Evolutionary conservation across 2,888 invertebrate genomes (phyloP).

Genomic region (Heliconius cydno): DNA sequence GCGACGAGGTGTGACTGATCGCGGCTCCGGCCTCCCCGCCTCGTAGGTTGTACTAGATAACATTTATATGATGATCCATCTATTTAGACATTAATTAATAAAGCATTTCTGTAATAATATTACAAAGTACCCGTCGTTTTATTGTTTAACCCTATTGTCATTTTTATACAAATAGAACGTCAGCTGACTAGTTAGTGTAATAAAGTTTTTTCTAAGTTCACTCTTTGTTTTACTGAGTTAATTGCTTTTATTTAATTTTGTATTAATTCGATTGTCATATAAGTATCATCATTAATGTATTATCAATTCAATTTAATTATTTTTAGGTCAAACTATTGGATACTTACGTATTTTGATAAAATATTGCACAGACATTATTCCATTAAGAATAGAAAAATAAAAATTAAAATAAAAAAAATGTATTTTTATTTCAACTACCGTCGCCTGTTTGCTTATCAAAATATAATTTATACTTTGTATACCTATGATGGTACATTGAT

Average conservation of each 20-base stretch:
- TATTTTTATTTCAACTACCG: constrained; percentile 2
- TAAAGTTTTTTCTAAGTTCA: constrained; percentile 15
- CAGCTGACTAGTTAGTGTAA: neutral
- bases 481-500: no score
- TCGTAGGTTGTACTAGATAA: constrained; percentile 83
- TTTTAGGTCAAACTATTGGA: constrained; percentile 18
- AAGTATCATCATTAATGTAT: constrained; percentile 13
- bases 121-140: constrained; percentile 75
- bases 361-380: constrained; percentile 24
- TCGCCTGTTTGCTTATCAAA: neutral
- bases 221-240: neutral
- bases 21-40: constrained; percentile 71
- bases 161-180: neutral
- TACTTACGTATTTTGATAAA: constrained; percentile 21
- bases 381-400: constrained; percentile 20
- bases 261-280: constrained; percentile 5
- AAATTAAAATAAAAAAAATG: constrained; percentile 4
- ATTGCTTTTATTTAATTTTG: constrained; percentile 13
- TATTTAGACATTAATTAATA: constrained; percentile 87
- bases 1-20: constrained; percentile 64
- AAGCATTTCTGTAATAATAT: constrained; percentile 87
- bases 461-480: neutral
- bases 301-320: constrained; percentile 6
- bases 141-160: constrained; percentile 51
- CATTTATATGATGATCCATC: constrained; percentile 85